Evolutionary conservation across 2,797 vertebrate genomes (phyloP).

Genomic region (Chloroceryle inda): DNA sequence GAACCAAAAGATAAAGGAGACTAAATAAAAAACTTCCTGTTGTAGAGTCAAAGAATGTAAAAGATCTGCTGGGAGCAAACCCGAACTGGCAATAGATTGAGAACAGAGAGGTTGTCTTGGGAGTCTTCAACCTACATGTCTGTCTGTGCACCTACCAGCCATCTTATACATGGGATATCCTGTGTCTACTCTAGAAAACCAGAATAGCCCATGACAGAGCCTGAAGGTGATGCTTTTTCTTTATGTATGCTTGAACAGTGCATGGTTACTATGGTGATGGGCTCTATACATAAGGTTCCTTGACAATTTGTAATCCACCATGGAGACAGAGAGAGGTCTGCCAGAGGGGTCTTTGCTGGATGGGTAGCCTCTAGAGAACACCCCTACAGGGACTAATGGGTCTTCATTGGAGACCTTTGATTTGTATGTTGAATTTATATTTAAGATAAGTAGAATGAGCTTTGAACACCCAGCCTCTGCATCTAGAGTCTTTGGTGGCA

Average conservation of each 20-base stretch:
- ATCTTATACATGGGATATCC: not conserved
- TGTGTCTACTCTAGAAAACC: not conserved
- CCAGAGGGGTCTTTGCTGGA: not conserved
- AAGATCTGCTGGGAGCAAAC: not conserved
- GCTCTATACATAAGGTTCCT: not conserved
- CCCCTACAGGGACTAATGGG: not conserved
- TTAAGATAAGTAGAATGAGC: not conserved
- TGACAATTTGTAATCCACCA: not conserved
- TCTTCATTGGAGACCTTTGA: not conserved
- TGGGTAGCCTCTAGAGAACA: not conserved
- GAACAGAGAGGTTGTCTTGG: not conserved
- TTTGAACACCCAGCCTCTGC: not conserved
- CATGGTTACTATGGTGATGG: not conserved
- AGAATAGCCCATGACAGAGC: not conserved
- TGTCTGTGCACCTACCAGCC: not conserved
- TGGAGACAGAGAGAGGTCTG: not conserved
- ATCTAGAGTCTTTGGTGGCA: not conserved
- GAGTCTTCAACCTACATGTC: not conserved
- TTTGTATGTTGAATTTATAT: not conserved
- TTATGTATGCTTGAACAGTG: not conserved
- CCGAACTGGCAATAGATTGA: not conserved
- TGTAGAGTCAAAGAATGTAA: not conserved
- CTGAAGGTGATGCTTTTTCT: not conserved
- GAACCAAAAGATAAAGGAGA: not conserved
- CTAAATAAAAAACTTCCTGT: not conserved